Evolutionary conservation across 1,140 invertebrate genomes (phyloP).

Genomic region (Samia ricini): DNA sequence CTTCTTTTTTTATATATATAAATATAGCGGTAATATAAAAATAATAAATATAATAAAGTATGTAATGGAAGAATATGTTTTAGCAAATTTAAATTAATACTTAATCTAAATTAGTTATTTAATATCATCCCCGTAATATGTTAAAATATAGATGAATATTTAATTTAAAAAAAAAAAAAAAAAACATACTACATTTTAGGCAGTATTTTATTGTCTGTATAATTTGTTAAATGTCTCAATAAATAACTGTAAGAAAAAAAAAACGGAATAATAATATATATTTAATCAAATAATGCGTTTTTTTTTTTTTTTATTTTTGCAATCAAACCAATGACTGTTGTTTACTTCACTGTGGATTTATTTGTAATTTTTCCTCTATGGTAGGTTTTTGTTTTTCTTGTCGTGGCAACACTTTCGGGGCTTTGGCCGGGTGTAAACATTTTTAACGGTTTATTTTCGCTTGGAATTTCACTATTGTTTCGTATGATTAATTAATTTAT

Average conservation of each 20-base stretch:
- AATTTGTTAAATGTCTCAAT: background rate
- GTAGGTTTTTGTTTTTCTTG: background rate
- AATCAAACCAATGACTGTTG: background rate
- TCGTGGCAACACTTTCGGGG: background rate
- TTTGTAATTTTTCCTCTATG: background rate
- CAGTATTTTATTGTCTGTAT: conserved; percentile 5
- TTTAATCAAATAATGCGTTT: too few relatives aligned
- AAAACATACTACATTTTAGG: background rate
- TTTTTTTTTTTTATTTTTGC: too few relatives aligned
- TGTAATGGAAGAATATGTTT: too few relatives aligned
- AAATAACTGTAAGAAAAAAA: background rate
- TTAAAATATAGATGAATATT: background rate
- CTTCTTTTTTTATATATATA: too few relatives aligned
- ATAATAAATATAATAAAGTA: too few relatives aligned
- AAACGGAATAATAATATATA: background rate
- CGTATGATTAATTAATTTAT: conserved; percentile 49
- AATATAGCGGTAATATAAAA: too few relatives aligned
- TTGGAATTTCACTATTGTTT: conserved; percentile 21
- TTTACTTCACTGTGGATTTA: background rate
- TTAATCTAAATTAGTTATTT: too few relatives aligned
- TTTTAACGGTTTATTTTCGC: background rate
- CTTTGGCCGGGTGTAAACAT: background rate
- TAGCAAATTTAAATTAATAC: too few relatives aligned
- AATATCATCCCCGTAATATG: too few relatives aligned
- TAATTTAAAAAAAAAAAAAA: background rate